Conservation (phyloP, 2,797 vertebrate species). For the Bradypodion pumilum region DNA sequence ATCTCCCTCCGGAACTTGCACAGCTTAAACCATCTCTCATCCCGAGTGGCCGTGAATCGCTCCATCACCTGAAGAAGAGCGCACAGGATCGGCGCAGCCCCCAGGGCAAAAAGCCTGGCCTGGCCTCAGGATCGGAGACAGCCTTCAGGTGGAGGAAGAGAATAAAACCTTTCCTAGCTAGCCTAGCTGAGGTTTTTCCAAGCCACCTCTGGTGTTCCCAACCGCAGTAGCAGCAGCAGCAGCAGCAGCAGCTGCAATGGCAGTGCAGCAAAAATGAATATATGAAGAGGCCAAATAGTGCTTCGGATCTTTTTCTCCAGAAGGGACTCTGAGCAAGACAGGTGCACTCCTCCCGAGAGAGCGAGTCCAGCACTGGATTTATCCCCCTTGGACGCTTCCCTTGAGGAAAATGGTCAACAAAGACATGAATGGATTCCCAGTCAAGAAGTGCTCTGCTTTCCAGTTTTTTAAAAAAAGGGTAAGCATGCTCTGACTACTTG, state of each 20-base stretch:
- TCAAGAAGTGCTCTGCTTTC: slow-evolving; percentile 97
- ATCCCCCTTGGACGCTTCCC: slow-evolving; percentile 63
- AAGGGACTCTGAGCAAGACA: slow-evolving; percentile 56
- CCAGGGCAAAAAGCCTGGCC: too few species aligned
- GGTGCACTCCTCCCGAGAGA: slow-evolving; percentile 68
- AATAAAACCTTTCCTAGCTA: too few species aligned
- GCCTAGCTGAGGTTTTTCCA: slow-evolving; percentile 31
- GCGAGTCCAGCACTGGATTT: slow-evolving; percentile 72
- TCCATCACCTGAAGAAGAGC: slow-evolving; percentile 72
- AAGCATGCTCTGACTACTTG: slow-evolving; percentile 69
- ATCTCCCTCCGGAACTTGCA: slow-evolving; percentile 77
- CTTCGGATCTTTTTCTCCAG: slow-evolving; percentile 48
- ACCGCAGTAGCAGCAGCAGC: slow-evolving; percentile 26
- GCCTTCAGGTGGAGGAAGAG: slow-evolving; percentile 24
- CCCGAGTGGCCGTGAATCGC: slow-evolving; percentile 68
- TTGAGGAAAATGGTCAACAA: slow-evolving; percentile 86
- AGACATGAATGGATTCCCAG: slow-evolving; percentile 93
- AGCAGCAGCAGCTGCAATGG: slow-evolving; percentile 47
- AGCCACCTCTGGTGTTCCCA: slow-evolving; percentile 48
- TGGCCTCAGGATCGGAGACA: not conserved
- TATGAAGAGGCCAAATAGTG: slow-evolving; percentile 65
- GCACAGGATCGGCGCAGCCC: slow-evolving; percentile 29
- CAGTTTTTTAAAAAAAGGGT: slow-evolving; percentile 98
- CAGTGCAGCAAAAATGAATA: slow-evolving; percentile 71
- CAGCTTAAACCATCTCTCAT: slow-evolving; percentile 71